These are phyloP conservation scores for Novumbra hubbsi DNA, from an alignment of 2,797 vertebrate genomes.

Conservation along the genomic window DNA sequence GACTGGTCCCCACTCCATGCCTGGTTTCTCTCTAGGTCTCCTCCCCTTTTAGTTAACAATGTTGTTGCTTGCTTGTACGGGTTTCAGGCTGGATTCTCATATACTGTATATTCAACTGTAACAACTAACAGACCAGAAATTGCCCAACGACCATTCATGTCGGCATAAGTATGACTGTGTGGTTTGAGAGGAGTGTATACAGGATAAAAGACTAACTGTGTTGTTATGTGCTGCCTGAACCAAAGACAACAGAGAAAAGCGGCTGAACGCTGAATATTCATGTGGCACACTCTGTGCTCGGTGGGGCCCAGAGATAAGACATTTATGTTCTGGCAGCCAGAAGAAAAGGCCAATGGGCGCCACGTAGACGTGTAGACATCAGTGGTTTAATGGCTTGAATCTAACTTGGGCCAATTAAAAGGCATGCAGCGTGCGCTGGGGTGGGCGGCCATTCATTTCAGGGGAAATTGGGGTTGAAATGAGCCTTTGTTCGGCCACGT, in stretches of 20 bases:
- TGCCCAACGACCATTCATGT: constrained; percentile 60
- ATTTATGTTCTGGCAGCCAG: constrained; percentile 61
- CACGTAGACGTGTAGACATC: constrained; percentile 64
- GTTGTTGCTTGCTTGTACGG: too few species aligned
- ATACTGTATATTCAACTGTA: too few species aligned
- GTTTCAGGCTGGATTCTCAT: too few species aligned
- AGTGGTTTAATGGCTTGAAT: constrained; percentile 78
- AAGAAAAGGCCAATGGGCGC: constrained; percentile 45
- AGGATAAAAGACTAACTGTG: constrained; percentile 33
- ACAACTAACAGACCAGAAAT: constrained; percentile 3
- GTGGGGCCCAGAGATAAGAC: constrained; percentile 57
- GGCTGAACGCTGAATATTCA: constrained; percentile 70
- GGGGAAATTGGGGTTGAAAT: constrained; percentile 81
- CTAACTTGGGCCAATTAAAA: constrained; percentile 78
- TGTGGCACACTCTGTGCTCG: constrained; percentile 60
- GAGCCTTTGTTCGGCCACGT: constrained; percentile 73
- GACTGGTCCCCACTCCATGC: too few species aligned
- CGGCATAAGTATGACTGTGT: constrained; percentile 54
- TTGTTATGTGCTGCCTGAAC: constrained; percentile 36
- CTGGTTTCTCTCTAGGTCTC: too few species aligned
- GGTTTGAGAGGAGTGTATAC: constrained; percentile 46
- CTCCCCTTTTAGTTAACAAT: too few species aligned
- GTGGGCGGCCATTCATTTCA: constrained; percentile 75
- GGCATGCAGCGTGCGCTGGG: constrained; percentile 59
- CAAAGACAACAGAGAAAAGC: constrained; percentile 45